These are phyloP conservation scores for Pollenia labialis DNA, from an alignment of 2,888 invertebrate genomes.

Conservation along the genomic window DNA sequence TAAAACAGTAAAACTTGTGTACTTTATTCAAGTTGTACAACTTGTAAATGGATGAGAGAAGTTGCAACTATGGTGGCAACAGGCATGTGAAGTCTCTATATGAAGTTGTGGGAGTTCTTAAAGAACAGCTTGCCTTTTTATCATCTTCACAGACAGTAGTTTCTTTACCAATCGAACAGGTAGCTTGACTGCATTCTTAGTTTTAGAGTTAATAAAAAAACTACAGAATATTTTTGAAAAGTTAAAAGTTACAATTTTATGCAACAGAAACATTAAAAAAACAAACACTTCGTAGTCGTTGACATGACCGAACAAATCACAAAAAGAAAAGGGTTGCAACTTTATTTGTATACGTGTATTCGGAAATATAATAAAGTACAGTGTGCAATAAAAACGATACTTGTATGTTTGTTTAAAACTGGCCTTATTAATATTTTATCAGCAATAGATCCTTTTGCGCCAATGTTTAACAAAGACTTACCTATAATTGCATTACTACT, in stretches of 20 bases:
- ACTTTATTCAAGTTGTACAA: conserved; percentile 40
- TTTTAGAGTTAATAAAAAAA: conserved; percentile 8
- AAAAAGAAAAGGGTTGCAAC: neutral
- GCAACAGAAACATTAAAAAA: neutral
- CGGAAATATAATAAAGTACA: no score
- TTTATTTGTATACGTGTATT: no score
- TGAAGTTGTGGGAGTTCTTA: conserved; percentile 14
- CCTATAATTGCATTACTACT: no score
- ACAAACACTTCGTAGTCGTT: neutral
- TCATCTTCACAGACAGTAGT: conserved; percentile 7
- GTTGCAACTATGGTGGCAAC: conserved; percentile 29
- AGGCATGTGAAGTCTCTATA: neutral
- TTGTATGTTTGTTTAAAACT: no score
- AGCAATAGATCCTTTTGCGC: no score
- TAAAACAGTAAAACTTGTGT: conserved; percentile 20
- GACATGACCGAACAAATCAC: neutral
- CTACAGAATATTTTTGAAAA: conserved; percentile 39
- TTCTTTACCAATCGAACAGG: conserved; percentile 44
- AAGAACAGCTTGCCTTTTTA: neutral
- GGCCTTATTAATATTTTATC: no score
- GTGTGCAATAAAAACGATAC: no score
- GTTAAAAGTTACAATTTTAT: conserved; percentile 58
- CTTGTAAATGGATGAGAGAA: conserved; percentile 18
- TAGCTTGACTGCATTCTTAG: neutral
- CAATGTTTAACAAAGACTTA: no score